Evolutionary conservation across 2,113 vertebrate genomes (phyloP).

Genomic region (Ivindomyrus marchei): DNA sequence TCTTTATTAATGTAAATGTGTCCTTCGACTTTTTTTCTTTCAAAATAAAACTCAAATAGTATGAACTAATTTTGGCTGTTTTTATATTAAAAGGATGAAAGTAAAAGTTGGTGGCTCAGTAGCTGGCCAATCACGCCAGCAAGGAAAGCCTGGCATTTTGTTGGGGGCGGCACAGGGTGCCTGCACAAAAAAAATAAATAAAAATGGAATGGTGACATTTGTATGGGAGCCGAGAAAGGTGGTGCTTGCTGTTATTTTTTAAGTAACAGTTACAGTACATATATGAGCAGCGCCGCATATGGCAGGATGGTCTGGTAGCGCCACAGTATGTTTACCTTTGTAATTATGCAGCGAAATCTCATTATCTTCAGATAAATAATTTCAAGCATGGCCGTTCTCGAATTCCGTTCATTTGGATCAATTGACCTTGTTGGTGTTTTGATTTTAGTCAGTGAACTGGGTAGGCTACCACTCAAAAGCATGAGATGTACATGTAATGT

Average conservation of each 20-base stretch:
- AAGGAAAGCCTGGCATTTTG: neutral
- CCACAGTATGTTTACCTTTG: too few species aligned
- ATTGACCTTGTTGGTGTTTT: neutral
- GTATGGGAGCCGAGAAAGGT: neutral
- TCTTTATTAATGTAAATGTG: neutral
- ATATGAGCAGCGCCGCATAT: neutral
- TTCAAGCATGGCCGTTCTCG: neutral
- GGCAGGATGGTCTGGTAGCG: neutral
- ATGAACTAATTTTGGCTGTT: neutral
- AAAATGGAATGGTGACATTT: neutral
- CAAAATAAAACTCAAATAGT: neutral
- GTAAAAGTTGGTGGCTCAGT: neutral
- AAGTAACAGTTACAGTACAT: neutral
- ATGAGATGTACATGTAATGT: neutral
- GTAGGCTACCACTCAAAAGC: too few species aligned
- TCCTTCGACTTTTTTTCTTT: neutral
- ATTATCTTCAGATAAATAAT: neutral
- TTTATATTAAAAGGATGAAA: neutral
- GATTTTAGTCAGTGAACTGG: too few species aligned
- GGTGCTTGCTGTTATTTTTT: neutral
- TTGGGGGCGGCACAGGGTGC: neutral
- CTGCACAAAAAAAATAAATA: neutral
- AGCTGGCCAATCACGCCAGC: neutral
- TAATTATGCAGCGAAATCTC: neutral
- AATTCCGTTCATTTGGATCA: neutral